Evolutionary conservation across 1,140 invertebrate genomes (phyloP).

Genomic region (Bombus confusus): DNA sequence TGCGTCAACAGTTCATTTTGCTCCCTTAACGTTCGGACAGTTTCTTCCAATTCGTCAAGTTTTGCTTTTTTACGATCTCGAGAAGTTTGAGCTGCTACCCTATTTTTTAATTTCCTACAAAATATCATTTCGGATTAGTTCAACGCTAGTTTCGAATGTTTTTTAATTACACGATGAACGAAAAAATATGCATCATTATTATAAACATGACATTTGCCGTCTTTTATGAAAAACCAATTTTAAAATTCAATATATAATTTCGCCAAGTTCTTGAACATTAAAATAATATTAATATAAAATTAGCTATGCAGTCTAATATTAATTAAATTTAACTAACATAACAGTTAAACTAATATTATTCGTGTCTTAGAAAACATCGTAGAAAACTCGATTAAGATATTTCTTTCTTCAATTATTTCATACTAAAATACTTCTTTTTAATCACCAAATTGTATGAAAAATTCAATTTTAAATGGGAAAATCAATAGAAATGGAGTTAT

Average conservation of each 20-base stretch:
- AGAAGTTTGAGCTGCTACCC: slow-evolving; percentile 98
- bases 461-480: too few relatives aligned
- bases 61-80: slow-evolving; percentile 97
- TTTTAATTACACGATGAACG: not conserved
- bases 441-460: not conserved
- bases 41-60: slow-evolving; percentile 93
- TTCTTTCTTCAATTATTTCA: not conserved
- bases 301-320: not conserved
- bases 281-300: not conserved
- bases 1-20: slow-evolving; percentile 85
- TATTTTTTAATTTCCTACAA: slow-evolving; percentile 96
- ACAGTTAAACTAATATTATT: not conserved
- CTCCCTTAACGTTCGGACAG: slow-evolving; percentile 86
- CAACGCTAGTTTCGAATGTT: too few relatives aligned
- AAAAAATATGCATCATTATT: not conserved
- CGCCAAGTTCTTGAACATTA: not conserved
- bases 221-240: not conserved
- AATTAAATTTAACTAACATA: not conserved
- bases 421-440: not conserved
- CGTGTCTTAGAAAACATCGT: not conserved
- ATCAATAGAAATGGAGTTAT: not conserved
- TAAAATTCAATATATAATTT: not conserved
- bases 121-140: slow-evolving; percentile 4
- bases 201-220: not conserved
- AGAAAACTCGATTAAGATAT: not conserved